These are phyloP conservation scores for Diglossa brunneiventris DNA, from an alignment of 2,113 vertebrate species.

Conservation along the genomic window DNA sequence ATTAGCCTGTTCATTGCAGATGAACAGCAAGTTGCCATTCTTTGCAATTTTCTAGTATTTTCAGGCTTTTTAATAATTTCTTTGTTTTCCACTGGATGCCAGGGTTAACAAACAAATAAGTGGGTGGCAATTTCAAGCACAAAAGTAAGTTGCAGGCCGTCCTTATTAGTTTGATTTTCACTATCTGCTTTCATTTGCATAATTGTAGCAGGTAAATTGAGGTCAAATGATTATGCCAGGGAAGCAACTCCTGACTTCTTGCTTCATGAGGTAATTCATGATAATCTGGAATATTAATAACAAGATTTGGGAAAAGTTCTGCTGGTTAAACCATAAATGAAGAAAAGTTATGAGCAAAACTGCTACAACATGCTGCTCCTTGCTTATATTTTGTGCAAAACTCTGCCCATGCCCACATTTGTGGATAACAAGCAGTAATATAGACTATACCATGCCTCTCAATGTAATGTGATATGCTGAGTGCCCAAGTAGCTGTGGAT, in stretches of 20 bases:
- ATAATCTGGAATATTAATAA: not conserved
- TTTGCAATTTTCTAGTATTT: slow-evolving; percentile 14
- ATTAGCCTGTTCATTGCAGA: not conserved
- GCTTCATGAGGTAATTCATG: not conserved
- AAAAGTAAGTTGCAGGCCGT: slow-evolving; percentile 5
- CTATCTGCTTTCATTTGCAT: slow-evolving; percentile 40
- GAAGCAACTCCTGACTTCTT: not conserved
- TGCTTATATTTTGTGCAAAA: not conserved
- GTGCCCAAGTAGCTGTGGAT: not conserved
- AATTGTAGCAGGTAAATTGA: slow-evolving; percentile 14
- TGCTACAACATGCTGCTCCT: not conserved
- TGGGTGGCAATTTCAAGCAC: not conserved
- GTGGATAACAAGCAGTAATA: not conserved
- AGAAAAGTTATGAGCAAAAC: not conserved
- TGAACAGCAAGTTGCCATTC: slow-evolving; percentile 18
- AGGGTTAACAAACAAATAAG: slow-evolving; percentile 50
- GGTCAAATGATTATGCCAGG: not conserved
- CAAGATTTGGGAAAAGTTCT: not conserved
- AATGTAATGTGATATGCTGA: not conserved
- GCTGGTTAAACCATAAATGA: not conserved
- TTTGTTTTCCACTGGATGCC: not conserved
- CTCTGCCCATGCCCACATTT: not conserved
- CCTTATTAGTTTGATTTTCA: slow-evolving; percentile 41
- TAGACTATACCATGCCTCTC: not conserved
- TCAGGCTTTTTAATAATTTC: not conserved